A percentile compares a stretch with the other conserved stretches of the same genome.
phyloP scores from a whole-genome alignment of 2,888 invertebrate genomes.

The Exocentrus adspersus region DNA sequence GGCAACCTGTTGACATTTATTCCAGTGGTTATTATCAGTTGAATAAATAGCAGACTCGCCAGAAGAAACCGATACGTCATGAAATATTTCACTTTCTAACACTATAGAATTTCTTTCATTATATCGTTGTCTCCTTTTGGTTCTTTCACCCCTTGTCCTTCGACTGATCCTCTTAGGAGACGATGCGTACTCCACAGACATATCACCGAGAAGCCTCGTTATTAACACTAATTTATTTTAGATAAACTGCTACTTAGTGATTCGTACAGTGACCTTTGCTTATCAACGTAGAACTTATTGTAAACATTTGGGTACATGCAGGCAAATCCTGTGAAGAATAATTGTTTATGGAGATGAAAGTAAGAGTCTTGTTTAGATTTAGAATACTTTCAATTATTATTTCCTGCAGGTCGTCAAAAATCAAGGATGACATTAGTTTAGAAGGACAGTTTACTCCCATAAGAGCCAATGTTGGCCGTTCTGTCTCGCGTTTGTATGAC shows the following conservation, averaged over 20 bases:
- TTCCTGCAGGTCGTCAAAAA: no score
- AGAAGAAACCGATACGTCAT: slow-evolving; percentile 37
- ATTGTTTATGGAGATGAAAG: no score
- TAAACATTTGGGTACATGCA: no score
- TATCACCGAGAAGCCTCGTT: slow-evolving; percentile 24
- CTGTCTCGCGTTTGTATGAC: no score
- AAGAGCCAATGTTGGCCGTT: no score
- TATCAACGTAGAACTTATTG: no score
- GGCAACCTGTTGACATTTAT: slow-evolving; percentile 22
- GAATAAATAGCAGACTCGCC: slow-evolving; percentile 35
- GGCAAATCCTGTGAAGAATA: no score
- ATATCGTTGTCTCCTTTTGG: slow-evolving; percentile 57
- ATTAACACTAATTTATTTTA: background rate
- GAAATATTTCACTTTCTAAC: slow-evolving; percentile 30
- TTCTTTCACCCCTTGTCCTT: slow-evolving; percentile 57
- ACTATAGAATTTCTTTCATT: slow-evolving; percentile 38
- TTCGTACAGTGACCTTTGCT: slow-evolving; percentile 19
- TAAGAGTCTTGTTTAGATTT: no score
- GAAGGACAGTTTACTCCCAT: no score
- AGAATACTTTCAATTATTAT: no score
- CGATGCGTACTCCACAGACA: slow-evolving; percentile 51
- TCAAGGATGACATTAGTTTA: no score
- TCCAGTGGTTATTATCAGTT: slow-evolving; percentile 42
- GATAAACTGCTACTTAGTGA: slow-evolving; percentile 4
- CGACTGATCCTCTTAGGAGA: slow-evolving; percentile 50